Evolutionary conservation across 2,113 vertebrate species (phyloP), one percentile per base, ranked within the genome.

Genomic region (Scophthalmus maximus): DNA sequence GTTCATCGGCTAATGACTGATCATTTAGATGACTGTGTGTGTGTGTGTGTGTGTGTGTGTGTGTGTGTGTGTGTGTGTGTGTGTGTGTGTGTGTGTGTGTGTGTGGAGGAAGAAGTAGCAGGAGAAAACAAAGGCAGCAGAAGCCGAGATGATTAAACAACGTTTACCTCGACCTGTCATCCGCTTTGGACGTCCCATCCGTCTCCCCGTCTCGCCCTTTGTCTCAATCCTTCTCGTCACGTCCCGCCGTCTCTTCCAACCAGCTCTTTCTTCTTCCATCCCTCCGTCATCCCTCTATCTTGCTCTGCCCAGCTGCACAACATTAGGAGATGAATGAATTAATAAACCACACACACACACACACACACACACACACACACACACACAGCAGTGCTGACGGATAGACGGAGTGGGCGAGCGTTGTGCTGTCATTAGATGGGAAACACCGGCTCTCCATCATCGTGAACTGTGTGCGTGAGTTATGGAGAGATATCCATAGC

Each of bases 291-390:
- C 76, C 73, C 59, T 67, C 61, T 59, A 68, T 71, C 44, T 76
- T 49, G 34, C 34, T 56, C 79, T 80, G 85, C 84, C 79, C 84
- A 82, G 87, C 87, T 88, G 76, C 78, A 86, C 71, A 68, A 86
- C 88, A 90, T 90, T 89, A 91, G 78, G 60, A 87, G 81, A 83
- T 83, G 57, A 89, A 83, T 88, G 78, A 87, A 88, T 90, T 86
- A 82, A 89, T 89, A 86, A 84, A 79, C 61, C 72, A 22, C 69
- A 59, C 46, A 9, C 44, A 32, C 74, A 71, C 77, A 50, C 44
- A 32, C 74, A 71, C 77, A 50, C 44, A 32, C 74, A 71, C 72
- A 22, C 69, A 59, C 46, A 9, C 72, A 22, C 69, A 59, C 46
- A 9, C 44, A 32, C 74, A 71, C 77, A 50, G 65, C 57, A 30